phyloP scores from a whole-genome alignment of 92 coral and sea anemone species.

The Bergia sp. region DNA sequence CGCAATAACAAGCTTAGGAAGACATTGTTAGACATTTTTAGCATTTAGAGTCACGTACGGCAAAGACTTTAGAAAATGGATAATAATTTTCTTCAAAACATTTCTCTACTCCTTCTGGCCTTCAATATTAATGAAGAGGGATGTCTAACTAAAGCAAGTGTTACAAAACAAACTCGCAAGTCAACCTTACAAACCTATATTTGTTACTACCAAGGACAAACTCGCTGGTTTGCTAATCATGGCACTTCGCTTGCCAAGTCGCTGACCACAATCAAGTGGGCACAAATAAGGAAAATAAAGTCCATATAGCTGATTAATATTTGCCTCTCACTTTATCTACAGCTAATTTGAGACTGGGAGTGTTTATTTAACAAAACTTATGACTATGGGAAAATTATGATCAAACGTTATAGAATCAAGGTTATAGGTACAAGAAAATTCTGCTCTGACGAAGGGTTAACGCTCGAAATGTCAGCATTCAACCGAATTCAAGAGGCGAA shows the following conservation, averaged over 20 bases:
- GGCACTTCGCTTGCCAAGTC: not conserved
- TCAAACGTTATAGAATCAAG: no score
- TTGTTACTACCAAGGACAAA: not conserved
- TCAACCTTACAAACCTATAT: not conserved
- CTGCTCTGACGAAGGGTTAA: no score
- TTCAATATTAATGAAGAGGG: no score
- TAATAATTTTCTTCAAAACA: not conserved
- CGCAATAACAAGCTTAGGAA: not conserved
- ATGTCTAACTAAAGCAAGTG: no score
- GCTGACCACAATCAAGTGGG: not conserved
- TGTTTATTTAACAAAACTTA: not conserved
- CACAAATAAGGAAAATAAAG: no score
- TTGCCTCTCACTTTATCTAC: not conserved
- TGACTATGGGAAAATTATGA: not conserved
- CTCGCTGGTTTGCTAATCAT: not conserved
- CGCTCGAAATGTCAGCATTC: no score
- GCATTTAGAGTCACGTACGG: slow-evolving; percentile 14
- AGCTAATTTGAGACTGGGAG: not conserved
- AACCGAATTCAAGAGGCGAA: no score
- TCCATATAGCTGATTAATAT: no score
- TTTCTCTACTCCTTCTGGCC: not conserved
- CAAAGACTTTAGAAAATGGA: not conserved
- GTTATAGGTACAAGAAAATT: no score
- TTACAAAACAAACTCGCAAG: not conserved
- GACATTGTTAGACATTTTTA: not conserved